These are phyloP conservation scores for Heteromormyrus szaboi DNA, from an alignment of 2,797 vertebrate genomes.

Conservation along the genomic window DNA sequence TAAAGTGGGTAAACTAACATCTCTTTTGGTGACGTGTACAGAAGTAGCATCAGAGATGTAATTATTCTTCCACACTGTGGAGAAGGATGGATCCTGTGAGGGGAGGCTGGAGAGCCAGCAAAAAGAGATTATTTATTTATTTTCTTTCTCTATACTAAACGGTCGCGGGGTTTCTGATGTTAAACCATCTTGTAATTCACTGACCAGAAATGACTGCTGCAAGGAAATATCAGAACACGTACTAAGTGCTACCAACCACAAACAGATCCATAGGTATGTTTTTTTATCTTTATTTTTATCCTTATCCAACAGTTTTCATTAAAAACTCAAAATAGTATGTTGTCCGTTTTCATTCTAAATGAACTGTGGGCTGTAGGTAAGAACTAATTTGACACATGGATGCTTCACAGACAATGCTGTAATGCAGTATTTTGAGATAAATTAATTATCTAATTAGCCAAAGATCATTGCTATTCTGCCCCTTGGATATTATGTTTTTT, in stretches of 20 bases:
- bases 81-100: conserved; percentile 13
- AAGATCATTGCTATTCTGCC: not conserved
- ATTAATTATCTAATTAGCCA: conserved; percentile 1
- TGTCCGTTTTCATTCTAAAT: not conserved
- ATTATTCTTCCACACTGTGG: conserved; percentile 22
- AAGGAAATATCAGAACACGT: not conserved
- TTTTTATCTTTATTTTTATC: not conserved
- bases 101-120: not conserved
- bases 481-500: not conserved
- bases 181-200: conserved; percentile 9
- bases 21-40: conserved; percentile 10
- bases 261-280: not conserved
- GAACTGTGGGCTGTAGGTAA: not conserved
- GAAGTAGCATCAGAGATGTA: conserved; percentile 17
- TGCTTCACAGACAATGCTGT: not conserved
- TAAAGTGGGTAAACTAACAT: conserved; percentile 6
- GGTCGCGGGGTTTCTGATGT: conserved; percentile 10
- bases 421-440: not conserved
- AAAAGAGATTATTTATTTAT: not conserved
- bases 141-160: not conserved
- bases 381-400: not conserved
- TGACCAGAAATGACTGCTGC: not conserved
- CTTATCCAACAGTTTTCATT: not conserved
- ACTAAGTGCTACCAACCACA: not conserved
- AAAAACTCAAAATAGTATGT: not conserved